These are phyloP conservation scores for Orthosia gothica DNA, from an alignment of 2,888 invertebrate species.

Conservation along the genomic window DNA sequence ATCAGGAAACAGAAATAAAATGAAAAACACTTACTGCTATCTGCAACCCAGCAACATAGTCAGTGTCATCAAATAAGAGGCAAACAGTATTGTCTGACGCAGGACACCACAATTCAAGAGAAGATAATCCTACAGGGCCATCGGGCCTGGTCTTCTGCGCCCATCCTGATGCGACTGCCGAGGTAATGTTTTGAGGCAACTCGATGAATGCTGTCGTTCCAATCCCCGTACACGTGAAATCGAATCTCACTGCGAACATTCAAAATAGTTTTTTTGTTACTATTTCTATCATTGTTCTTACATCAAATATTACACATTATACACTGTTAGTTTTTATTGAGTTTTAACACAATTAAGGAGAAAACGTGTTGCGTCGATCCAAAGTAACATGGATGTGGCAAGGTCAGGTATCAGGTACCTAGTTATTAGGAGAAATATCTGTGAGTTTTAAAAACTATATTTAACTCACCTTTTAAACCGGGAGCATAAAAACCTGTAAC, in stretches of 20 bases:
- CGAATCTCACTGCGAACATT: constrained; percentile 23
- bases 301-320: no score
- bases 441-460: no score
- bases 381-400: no score
- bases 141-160: not conserved
- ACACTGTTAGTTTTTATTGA: no score
- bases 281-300: no score
- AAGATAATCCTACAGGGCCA: not conserved
- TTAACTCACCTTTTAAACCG: constrained; percentile 25
- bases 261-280: not conserved
- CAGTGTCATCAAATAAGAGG: constrained; percentile 27
- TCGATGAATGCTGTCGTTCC: constrained; percentile 23
- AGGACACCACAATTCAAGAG: constrained; percentile 17
- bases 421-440: not conserved
- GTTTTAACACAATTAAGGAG: no score
- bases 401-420: no score
- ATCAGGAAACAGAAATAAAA: not conserved
- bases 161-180: constrained; percentile 21
- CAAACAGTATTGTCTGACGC: not conserved
- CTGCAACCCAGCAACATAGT: constrained; percentile 36
- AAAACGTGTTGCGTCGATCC: no score
- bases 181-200: constrained; percentile 3
- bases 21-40: constrained; percentile 35
- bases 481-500: constrained; percentile 26
- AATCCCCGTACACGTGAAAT: constrained; percentile 3